Evolutionary conservation across 2,888 invertebrate genomes (phyloP), one percentile per base, ranked within the genome.

Genomic region (Eurytoma adleriae): DNA sequence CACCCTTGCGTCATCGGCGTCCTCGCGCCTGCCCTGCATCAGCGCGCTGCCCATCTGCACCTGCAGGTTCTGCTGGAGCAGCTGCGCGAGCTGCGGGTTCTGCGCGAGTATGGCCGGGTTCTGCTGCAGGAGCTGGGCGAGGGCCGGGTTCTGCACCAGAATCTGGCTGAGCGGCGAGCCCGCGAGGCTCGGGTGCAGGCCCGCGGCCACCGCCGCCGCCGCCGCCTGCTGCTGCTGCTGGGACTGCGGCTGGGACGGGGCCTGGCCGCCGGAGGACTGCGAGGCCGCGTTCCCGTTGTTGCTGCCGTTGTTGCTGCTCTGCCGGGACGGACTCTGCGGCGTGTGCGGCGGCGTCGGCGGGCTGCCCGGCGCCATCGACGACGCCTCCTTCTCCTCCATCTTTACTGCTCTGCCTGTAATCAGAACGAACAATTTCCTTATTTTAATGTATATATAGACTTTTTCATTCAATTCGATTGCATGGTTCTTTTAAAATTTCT

Each of bases 261-360:
- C 48, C 12, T 18, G 57, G 13, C 24, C 59, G 16, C 75, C 16
- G 81, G 73, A 40, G 40, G 40, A 62, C 10, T 18, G 18, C 18
- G 57, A 13, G 12, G 20, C 30, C n/a, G 7, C 12, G 64, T n/a
- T 48, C n/a, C 3, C 5, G 16, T 7, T n/a, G 40, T 16, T 14
- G 64, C 75, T 82, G 74, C 3, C 5, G 16, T 7, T n/a, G 40
- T 16, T 48, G 61, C 79, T 83, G 80, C 81, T 83, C 81, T 88
- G 90, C 14, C 90, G 86, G 10, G 89, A 88, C 24, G 90, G 90
- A 82, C 90, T 90, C 81, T 90, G 90, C 1, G 90, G 90, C 4
- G 90, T 90, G 84, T 90, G 90, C 57, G 90, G 90, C 3, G 90
- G 90, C 70, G 90, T 90, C 66, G 90, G 90, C 3, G 90, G 90